These are phyloP conservation scores for Lates calcarifer DNA, from an alignment of 2,113 vertebrate species.

Conservation along the genomic window DNA sequence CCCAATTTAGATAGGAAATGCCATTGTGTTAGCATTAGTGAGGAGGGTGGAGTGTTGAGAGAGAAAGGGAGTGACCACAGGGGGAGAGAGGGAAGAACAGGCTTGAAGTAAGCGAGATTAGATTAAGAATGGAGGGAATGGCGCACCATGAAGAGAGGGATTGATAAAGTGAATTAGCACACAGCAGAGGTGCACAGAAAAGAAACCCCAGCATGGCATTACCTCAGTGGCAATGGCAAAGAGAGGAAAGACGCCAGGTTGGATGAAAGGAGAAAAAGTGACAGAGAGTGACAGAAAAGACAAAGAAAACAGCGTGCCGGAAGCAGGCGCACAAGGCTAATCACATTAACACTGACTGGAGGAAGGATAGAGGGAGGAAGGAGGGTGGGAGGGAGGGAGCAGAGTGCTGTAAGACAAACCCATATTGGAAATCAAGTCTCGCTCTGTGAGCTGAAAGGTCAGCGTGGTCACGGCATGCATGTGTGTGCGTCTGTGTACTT, in stretches of 20 bases:
- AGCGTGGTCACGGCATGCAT: slow-evolving; percentile 59
- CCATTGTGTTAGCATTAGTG: slow-evolving; percentile 54
- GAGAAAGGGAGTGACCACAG: slow-evolving; percentile 32
- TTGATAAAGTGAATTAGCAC: slow-evolving; percentile 62
- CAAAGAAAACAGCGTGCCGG: slow-evolving; percentile 57
- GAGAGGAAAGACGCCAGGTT: neutral
- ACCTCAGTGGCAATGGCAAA: slow-evolving; percentile 27
- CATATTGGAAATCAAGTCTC: slow-evolving; percentile 81
- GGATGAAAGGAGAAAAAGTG: slow-evolving; percentile 13
- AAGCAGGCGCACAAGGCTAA: slow-evolving; percentile 73
- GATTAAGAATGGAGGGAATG: slow-evolving; percentile 54
- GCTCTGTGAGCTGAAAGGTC: slow-evolving; percentile 76
- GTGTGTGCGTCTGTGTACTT: slow-evolving; percentile 61
- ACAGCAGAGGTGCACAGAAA: slow-evolving; percentile 36
- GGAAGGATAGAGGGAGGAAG: slow-evolving; percentile 44
- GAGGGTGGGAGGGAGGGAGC: slow-evolving; percentile 30
- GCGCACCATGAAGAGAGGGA: slow-evolving; percentile 29
- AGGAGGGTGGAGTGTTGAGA: slow-evolving; percentile 11
- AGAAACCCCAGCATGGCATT: slow-evolving; percentile 32
- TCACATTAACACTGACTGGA: slow-evolving; percentile 77
- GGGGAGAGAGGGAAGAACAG: slow-evolving; percentile 13
- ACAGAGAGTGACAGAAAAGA: slow-evolving; percentile 27
- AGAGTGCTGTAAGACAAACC: slow-evolving; percentile 71
- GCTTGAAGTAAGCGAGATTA: slow-evolving; percentile 49
- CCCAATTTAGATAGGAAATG: slow-evolving; percentile 76